These are phyloP conservation scores for Apoda limacodes DNA, from an alignment of 2,888 invertebrate genomes.

Conservation along the genomic window DNA sequence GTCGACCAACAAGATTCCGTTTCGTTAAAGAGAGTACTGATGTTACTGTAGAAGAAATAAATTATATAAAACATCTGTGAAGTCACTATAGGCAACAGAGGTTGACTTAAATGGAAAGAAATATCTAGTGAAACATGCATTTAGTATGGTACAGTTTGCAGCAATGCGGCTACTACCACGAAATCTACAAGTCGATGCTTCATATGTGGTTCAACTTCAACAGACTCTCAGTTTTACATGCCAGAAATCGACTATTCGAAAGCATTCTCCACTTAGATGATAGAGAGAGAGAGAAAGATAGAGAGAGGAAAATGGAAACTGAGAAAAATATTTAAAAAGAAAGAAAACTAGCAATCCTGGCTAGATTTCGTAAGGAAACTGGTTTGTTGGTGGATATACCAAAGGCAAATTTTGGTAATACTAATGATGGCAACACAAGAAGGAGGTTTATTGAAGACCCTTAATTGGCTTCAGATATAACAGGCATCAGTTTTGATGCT, in stretches of 20 bases:
- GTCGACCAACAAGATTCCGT: constrained; percentile 23
- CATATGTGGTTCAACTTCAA: constrained; percentile 29
- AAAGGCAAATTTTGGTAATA: constrained; percentile 26
- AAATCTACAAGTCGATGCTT: constrained; percentile 27
- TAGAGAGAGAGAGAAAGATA: constrained; percentile 19
- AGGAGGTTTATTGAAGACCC: constrained; percentile 28
- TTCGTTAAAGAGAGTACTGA: constrained; percentile 21
- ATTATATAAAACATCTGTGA: constrained; percentile 12
- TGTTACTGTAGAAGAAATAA: constrained; percentile 22
- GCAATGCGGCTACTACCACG: constrained; percentile 27
- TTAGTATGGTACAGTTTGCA: constrained; percentile 16
- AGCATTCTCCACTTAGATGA: constrained; percentile 18
- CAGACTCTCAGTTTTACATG: constrained; percentile 28
- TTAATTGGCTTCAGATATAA: constrained; percentile 25
- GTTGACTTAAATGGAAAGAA: constrained; percentile 1
- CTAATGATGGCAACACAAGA: constrained; percentile 27
- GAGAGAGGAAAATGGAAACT: constrained; percentile 15
- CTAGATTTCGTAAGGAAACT: constrained; percentile 20
- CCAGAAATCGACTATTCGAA: constrained; percentile 19
- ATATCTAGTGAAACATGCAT: constrained; percentile 3
- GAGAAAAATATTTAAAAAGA: constrained; percentile 15
- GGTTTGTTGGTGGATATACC: constrained; percentile 29
- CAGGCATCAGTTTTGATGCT: constrained; percentile 23
- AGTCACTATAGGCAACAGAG: constrained; percentile 2
- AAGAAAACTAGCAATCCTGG: constrained; percentile 17